Percentiles rank a stretch among this genome's conserved stretches.
Conservation (phyloP, 2,797 vertebrate genomes). For the Gallirallus australis region DNA sequence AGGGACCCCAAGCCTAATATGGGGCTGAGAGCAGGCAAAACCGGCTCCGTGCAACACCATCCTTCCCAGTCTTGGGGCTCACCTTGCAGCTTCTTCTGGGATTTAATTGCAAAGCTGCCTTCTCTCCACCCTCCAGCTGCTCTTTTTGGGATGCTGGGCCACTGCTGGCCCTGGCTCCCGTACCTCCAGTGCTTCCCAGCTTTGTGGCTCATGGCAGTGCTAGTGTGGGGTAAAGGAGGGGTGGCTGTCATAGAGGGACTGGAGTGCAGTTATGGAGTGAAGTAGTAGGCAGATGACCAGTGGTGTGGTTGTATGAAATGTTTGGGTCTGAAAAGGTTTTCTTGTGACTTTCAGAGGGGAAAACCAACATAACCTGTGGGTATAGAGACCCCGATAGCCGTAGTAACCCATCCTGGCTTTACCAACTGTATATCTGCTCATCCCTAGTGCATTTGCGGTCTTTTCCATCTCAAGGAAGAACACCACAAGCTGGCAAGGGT, state of each 20-base stretch:
- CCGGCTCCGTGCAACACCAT: rapidly evolving
- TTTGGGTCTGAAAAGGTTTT: background rate
- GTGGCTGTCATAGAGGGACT: background rate
- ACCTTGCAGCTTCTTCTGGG: background rate
- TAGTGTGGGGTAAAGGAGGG: rapidly evolving
- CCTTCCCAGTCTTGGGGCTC: rapidly evolving
- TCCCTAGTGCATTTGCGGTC: background rate
- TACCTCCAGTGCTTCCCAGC: background rate
- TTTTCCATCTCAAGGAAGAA: background rate
- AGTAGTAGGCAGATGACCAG: background rate
- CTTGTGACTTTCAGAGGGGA: background rate
- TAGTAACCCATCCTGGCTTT: background rate
- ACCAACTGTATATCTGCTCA: rapidly evolving
- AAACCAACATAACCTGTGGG: background rate
- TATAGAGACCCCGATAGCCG: background rate
- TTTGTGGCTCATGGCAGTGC: background rate
- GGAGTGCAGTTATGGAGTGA: rapidly evolving
- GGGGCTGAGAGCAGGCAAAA: background rate
- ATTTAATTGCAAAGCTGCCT: background rate
- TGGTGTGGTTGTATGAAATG: rapidly evolving
- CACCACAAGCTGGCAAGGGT: background rate
- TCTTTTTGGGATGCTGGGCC: background rate
- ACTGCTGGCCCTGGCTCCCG: background rate
- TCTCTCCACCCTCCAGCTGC: background rate
- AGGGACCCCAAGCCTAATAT: background rate